Evolutionary conservation across 2,113 vertebrate genomes (phyloP).

Genomic region (Hylia prasina): DNA sequence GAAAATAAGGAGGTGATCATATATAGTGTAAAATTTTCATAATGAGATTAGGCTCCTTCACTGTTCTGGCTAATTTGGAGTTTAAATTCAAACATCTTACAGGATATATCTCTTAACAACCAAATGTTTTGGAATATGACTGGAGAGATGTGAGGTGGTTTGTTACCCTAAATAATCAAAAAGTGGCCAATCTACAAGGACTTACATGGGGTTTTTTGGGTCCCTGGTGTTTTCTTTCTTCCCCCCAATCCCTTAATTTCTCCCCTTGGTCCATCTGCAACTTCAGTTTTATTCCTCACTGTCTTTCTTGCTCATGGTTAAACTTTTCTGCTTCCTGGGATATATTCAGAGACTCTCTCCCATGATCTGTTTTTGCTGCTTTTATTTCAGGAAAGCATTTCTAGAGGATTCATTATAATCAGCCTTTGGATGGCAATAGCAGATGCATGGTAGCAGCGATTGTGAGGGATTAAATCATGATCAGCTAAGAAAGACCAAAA

Average conservation of each 20-base stretch:
- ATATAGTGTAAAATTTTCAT: background rate
- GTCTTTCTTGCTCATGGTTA: background rate
- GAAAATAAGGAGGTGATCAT: background rate
- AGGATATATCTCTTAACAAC: background rate
- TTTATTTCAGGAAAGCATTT: background rate
- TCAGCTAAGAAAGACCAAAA: background rate
- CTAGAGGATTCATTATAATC: background rate
- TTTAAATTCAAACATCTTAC: background rate
- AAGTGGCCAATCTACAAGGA: background rate
- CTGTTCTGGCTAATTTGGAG: background rate
- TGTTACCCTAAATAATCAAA: background rate
- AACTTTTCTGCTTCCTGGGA: background rate
- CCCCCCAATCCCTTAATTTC: rapidly evolving
- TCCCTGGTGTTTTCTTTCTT: background rate
- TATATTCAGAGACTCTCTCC: too few species aligned
- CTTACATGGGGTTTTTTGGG: rapidly evolving
- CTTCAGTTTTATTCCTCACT: background rate
- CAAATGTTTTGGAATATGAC: background rate
- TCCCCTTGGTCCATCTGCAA: rapidly evolving
- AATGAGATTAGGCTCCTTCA: background rate
- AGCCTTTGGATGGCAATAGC: rapidly evolving
- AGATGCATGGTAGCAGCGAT: background rate
- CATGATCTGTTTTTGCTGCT: background rate
- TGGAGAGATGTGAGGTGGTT: rapidly evolving
- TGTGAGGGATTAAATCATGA: background rate